A percentile compares a stretch with the other conserved stretches of the same genome.
Conservation (phyloP, 2,797 vertebrate species). For the Hyperoplus immaculatus region DNA sequence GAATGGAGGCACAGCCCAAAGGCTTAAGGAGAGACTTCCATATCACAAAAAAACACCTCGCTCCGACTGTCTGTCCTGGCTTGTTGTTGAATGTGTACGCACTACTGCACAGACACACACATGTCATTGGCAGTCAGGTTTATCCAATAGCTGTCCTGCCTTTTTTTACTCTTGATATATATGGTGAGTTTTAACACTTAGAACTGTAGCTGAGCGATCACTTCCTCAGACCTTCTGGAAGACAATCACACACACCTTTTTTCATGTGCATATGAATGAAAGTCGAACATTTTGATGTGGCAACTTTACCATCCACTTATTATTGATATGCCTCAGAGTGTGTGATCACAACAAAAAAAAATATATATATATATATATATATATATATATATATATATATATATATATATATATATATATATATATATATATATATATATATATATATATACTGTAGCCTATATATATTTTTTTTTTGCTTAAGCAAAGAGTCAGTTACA, state of each 20-base stretch:
- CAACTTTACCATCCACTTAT: conserved; percentile 43
- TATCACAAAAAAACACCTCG: conserved; percentile 71
- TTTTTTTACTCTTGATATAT: conserved; percentile 37
- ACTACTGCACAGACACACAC: conserved; percentile 24
- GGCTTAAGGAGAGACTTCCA: conserved; percentile 80
- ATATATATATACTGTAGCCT: too few relatives aligned
- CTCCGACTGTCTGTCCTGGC: conserved; percentile 61
- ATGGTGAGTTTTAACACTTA: conserved; percentile 45
- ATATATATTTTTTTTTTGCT: background rate
- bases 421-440: too few relatives aligned
- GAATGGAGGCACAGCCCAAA: conserved; percentile 66
- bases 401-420: too few relatives aligned
- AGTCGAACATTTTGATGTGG: conserved; percentile 39
- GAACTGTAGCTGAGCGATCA: conserved; percentile 22
- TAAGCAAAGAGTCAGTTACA: background rate
- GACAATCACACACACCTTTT: conserved; percentile 50
- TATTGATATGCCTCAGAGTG: conserved; percentile 63
- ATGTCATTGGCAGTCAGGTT: conserved; percentile 54
- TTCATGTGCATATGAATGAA: conserved; percentile 40
- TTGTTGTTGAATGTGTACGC: conserved; percentile 53
- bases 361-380: too few relatives aligned
- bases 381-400: too few relatives aligned
- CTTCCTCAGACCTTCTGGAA: conserved; percentile 49
- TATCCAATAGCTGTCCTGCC: conserved; percentile 62
- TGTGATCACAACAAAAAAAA: conserved; percentile 31